Evolutionary conservation across 2,888 invertebrate genomes (phyloP).

Genomic region (Ommatoiulus sabulosus): DNA sequence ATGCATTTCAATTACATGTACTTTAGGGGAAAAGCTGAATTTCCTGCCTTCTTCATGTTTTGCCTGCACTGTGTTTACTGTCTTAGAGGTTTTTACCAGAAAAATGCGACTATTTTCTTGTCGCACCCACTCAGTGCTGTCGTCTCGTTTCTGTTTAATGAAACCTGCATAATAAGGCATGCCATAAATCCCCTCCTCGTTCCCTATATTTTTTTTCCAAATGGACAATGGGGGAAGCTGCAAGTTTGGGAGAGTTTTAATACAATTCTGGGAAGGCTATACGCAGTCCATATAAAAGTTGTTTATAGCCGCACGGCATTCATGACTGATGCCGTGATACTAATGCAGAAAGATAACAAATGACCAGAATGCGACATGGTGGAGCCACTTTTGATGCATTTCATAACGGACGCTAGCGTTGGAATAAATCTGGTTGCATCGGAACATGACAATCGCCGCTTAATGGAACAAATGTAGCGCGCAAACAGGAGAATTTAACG

Average conservation of each 20-base stretch:
- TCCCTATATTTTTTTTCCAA: background rate
- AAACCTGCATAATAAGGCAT: background rate
- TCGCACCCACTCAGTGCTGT: too few species aligned
- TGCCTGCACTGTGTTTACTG: background rate
- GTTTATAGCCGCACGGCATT: conserved; percentile 15
- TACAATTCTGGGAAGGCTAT: conserved; percentile 29
- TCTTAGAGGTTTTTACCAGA: background rate
- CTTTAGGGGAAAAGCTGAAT: background rate
- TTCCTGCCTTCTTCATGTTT: background rate
- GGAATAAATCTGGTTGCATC: background rate
- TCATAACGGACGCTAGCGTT: background rate
- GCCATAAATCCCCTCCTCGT: background rate
- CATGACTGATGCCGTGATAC: conserved; percentile 27
- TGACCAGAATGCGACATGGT: background rate
- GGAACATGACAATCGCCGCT: background rate
- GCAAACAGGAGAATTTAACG: background rate
- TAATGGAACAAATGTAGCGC: background rate
- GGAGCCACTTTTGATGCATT: conserved; percentile 26
- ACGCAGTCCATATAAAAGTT: background rate
- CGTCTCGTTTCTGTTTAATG: background rate
- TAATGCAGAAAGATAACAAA: conserved; percentile 28
- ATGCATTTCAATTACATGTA: too few species aligned
- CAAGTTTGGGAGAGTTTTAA: conserved; percentile 10
- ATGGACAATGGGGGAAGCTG: background rate
- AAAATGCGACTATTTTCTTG: background rate